These are phyloP conservation scores for Anoplolepis gracilipes DNA, from an alignment of 1,140 invertebrate species.

Conservation along the genomic window DNA sequence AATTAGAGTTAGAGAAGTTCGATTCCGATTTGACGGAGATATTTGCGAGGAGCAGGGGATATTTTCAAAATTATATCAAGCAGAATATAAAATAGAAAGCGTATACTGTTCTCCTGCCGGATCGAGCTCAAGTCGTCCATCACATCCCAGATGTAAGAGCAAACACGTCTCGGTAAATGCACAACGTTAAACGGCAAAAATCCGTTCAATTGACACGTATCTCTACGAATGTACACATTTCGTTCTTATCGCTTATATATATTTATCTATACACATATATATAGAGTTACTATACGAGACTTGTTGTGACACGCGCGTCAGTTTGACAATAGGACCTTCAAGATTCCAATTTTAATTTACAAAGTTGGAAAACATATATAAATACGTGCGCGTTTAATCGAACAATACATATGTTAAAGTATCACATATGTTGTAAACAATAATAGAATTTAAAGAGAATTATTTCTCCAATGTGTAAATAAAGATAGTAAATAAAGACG, in stretches of 20 bases:
- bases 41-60: neutral
- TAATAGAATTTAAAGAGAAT: neutral
- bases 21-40: neutral
- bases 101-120: constrained; percentile 22
- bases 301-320: neutral
- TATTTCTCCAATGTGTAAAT: no score
- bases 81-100: neutral
- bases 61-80: no score
- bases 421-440: neutral
- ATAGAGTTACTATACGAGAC: neutral
- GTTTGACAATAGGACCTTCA: neutral
- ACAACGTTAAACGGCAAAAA: neutral
- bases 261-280: neutral
- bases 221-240: constrained; percentile 2
- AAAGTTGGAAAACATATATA: neutral
- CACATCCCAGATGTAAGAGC: constrained; percentile 4
- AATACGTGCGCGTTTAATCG: neutral
- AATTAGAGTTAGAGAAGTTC: neutral
- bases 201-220: neutral
- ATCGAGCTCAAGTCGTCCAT: constrained; percentile 28
- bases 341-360: neutral
- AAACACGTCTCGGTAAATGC: neutral
- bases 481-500: neutral
- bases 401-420: neutral
- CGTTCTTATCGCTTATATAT: neutral